These are phyloP conservation scores for Urocolius indicus DNA, from an alignment of 2,113 vertebrate genomes.

Conservation along the genomic window DNA sequence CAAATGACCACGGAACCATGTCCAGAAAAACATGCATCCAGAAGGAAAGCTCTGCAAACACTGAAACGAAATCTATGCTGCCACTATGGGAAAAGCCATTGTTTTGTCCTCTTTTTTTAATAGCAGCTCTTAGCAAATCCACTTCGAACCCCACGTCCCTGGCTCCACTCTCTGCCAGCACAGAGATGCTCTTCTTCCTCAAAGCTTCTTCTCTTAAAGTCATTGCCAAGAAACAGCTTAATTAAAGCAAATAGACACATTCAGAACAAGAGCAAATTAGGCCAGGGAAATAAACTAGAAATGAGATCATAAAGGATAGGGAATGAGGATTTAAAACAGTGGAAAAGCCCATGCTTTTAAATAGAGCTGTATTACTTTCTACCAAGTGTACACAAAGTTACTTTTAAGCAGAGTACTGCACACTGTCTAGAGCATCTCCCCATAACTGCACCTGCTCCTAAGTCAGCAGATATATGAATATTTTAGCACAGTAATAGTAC, in stretches of 20 bases:
- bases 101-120: background rate
- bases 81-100: background rate
- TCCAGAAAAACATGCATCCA: too few relatives aligned
- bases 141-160: background rate
- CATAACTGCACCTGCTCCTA: background rate
- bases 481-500: background rate
- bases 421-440: background rate
- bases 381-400: background rate
- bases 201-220: background rate
- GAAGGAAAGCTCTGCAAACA: background rate
- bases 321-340: background rate
- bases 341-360: background rate
- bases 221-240: background rate
- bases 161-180: background rate
- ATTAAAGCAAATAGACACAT: conserved; percentile 16
- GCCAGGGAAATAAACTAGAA: conserved; percentile 25
- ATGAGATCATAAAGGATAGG: conserved; percentile 8
- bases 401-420: background rate
- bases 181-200: background rate
- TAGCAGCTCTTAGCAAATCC: background rate
- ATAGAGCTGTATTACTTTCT: background rate
- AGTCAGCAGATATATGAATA: background rate
- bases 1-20: rapidly evolving
- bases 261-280: background rate
- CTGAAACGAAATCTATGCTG: background rate